Evolutionary conservation across 1,140 invertebrate species (phyloP), one percentile per base, ranked within the genome.

Genomic region (Uloborus diversus): DNA sequence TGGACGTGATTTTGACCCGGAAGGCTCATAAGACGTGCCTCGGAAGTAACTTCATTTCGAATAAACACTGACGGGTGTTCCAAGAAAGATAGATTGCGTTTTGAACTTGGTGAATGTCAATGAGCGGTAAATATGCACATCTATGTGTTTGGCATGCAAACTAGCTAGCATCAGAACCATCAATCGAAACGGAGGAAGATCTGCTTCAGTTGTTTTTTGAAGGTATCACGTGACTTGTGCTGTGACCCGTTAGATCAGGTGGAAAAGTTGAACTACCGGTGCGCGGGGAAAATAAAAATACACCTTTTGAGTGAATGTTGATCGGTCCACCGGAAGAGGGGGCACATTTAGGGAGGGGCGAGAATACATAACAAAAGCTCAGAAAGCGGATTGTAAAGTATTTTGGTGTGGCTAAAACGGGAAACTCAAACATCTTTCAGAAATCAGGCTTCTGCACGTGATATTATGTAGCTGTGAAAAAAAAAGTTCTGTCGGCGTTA

Each of bases 241-340:
- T 42, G 37, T 42, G 61, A 64, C 61, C 35, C 61, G 61, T 47
- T 64, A 64, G 23, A 27, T 42, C 61, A 64, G 61, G 42, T 33
- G 61, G 61, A 64, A 64, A 37, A 64, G 35, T 42, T 64, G 33
- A 64, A 42, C 23, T 42, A 14, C 61, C 35, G 7, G 35, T 37
- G 42, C 35, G 33, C 5, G 37, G 28, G 35, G 25, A 23, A 1
- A 64, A 64, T 25, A 64, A 30, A 7, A 20, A 3, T 35, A 33
- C 23, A 37, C 33, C 25, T 35, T 25, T 13, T 9, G 37, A 42
- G 17, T 42, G 37, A 42, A 13, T 17, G 37, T 42, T n/a, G 17
- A 42, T 13, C 37, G 37, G 37, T 42, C 17, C 33, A 64, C 13
- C 32, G 23, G 27, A 23, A 4, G 33, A 47, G 32, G 61, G 14